phyloP scores from a whole-genome alignment of 2,797 vertebrate species.

The Capromys pilorides region DNA sequence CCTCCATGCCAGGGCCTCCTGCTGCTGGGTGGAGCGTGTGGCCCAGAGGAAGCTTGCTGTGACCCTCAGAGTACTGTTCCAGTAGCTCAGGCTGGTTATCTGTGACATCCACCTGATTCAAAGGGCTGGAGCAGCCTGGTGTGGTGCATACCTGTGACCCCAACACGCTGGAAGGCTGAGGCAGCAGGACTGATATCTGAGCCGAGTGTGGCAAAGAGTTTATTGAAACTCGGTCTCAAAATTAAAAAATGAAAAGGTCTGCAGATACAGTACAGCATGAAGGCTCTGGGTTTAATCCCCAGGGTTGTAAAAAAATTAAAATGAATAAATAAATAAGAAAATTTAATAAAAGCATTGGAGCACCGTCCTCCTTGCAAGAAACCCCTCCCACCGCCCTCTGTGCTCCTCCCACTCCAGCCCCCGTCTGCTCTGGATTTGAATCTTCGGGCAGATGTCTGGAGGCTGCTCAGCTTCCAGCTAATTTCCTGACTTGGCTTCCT shows the following conservation, averaged over 20 bases:
- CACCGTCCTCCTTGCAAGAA: background rate
- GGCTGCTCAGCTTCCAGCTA: conserved; percentile 42
- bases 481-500: conserved; percentile 77
- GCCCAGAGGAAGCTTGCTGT: background rate
- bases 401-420: background rate
- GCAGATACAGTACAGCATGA: background rate
- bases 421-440: conserved; percentile 57
- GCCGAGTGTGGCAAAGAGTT: background rate
- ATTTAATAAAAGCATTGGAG: background rate
- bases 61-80: background rate
- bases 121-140: background rate
- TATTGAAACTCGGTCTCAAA: background rate
- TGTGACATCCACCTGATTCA: background rate
- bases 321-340: background rate
- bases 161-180: background rate
- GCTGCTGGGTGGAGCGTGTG: no score
- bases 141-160: background rate
- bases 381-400: background rate
- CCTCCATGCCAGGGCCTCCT: no score
- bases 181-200: background rate
- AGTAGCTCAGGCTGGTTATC: background rate
- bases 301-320: background rate
- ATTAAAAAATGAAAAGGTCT: background rate
- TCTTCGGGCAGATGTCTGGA: conserved; percentile 64
- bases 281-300: background rate